Base-by-base conservation (phyloP, 2,888 invertebrate species). In the Proisotoma minuta region DNA sequence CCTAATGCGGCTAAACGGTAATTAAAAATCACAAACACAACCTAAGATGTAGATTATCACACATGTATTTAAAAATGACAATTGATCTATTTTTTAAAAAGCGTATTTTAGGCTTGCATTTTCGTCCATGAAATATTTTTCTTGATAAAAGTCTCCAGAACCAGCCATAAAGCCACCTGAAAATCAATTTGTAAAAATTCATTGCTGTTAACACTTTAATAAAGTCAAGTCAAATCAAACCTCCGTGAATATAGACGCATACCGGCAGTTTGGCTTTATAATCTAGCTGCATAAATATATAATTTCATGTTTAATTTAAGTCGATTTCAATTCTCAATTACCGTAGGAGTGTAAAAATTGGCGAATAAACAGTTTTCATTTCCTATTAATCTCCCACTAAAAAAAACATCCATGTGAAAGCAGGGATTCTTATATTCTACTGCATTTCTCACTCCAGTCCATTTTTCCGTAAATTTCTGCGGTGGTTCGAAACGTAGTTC, bases 321-420 rank as follows among this genome's bases (percentile, higher is more conserved):
- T n/a, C n/a, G n/a, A n/a, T n/a, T n/a, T n/a, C n/a, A n/a, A n/a
- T n/a, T n/a, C n/a, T n/a, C n/a, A n/a, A n/a, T 53, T 43, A 69
- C 66, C 43, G 62, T 64, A 3, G 69, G 69, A 5, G 66, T 60
- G 50, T 60, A 68, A 10, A 69, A 57, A 48, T 71, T 71, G 1
- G 69, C 47, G 40, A 39, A 66, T 1, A 69, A 57, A 48, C 71
- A 71, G 27, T 71, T 63, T 48, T 69, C 67, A 10, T 53, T 27
- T 10, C 71, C 71, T 1, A 65, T 12, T 15, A 68, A 58, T 56
- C 56, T 60, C 23, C 63, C 63, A 3, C 63, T 59, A 24, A 63
- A 57, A 28, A 65, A 65, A 4, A 18, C 26, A 20, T 68, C 68
- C 18, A 68, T 48, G 50, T 68, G 68, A 28, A 65, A 48, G 49